A percentile compares a stretch with the other conserved stretches of the same genome.
Evolutionary conservation across 2,797 vertebrate genomes (phyloP).

Genomic region (Falco columbarius): DNA sequence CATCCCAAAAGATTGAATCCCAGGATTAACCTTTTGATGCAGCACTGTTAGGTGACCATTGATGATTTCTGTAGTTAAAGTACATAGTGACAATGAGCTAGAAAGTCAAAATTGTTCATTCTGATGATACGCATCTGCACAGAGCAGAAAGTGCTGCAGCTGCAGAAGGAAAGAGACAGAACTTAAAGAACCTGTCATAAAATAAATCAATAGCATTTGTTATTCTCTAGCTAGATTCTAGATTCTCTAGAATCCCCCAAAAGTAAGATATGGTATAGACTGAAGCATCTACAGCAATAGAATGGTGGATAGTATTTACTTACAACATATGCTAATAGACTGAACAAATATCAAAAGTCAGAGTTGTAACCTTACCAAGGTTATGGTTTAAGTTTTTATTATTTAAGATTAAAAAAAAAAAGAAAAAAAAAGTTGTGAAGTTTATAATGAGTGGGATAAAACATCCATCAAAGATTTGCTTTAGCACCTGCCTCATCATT

Average conservation of each 20-base stretch:
- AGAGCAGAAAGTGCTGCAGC: background rate
- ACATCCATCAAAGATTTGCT: constrained; percentile 41
- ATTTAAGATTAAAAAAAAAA: background rate
- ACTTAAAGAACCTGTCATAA: background rate
- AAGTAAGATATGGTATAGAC: background rate
- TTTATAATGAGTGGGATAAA: constrained; percentile 6
- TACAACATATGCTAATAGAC: background rate
- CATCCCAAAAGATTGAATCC: background rate
- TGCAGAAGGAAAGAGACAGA: background rate
- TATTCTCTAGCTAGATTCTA: background rate
- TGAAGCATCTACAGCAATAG: background rate
- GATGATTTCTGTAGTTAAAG: background rate
- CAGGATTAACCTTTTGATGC: background rate
- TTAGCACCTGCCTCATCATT: constrained; percentile 58
- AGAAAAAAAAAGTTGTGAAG: background rate
- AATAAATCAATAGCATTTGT: background rate
- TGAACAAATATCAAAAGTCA: constrained; percentile 10
- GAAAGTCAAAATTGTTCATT: background rate
- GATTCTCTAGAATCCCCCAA: background rate
- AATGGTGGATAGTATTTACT: background rate
- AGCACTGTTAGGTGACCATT: background rate
- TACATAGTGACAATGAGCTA: background rate
- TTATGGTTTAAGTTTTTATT: background rate
- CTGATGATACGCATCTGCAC: background rate
- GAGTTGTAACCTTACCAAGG: background rate